Evolutionary conservation across 2,113 vertebrate genomes (phyloP).

Genomic region (Planiliza haematocheilus): DNA sequence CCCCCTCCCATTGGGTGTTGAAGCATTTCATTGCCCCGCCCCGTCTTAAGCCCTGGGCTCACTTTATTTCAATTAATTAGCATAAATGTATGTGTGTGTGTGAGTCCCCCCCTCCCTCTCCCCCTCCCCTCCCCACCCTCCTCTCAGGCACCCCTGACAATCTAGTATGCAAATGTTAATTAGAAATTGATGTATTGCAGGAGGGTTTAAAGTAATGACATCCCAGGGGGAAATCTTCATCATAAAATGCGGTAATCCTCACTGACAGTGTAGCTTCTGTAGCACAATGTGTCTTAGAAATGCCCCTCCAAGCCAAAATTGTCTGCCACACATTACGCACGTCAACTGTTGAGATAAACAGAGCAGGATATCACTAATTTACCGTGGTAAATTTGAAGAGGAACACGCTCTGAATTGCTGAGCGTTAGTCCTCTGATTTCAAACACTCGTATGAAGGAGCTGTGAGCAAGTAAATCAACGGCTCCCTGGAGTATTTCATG

Average conservation of each 20-base stretch:
- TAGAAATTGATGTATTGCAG: constrained; percentile 79
- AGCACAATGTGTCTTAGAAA: constrained; percentile 50
- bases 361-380: constrained; percentile 26
- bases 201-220: constrained; percentile 76
- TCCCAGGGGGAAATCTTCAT: constrained; percentile 55
- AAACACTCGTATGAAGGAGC: constrained; percentile 11
- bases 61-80: constrained; percentile 78
- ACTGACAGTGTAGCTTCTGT: constrained; percentile 49
- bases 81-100: constrained; percentile 64
- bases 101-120: neutral
- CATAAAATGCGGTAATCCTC: constrained; percentile 50
- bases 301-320: constrained; percentile 46
- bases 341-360: constrained; percentile 45
- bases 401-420: constrained; percentile 18
- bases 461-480: neutral
- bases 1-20: constrained; percentile 48
- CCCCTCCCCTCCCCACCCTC: constrained; percentile 18
- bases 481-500: neutral
- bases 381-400: constrained; percentile 16
- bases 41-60: constrained; percentile 57
- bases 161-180: constrained; percentile 78
- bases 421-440: neutral
- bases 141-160: constrained; percentile 42
- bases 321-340: neutral
- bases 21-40: constrained; percentile 59